These are phyloP conservation scores for Conus ventricosus DNA, from an alignment of 1,140 invertebrate species.

Conservation along the genomic window DNA sequence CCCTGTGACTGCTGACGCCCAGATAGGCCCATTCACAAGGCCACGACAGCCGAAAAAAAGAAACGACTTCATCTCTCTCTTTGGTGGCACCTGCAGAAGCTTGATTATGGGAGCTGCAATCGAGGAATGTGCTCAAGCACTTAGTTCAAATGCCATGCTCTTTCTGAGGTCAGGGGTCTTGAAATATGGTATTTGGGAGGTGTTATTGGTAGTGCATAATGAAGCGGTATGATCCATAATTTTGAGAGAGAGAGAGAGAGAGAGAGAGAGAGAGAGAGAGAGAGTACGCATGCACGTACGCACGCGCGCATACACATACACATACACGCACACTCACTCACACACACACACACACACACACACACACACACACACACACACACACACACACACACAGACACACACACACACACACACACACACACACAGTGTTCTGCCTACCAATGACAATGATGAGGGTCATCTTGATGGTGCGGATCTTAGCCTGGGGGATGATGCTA, in stretches of 20 bases:
- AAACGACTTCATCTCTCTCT: too few relatives aligned
- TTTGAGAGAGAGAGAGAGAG: not conserved
- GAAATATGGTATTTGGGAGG: too few relatives aligned
- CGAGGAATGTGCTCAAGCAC: too few relatives aligned
- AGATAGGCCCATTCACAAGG: too few relatives aligned
- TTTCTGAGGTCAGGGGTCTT: too few relatives aligned
- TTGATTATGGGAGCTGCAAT: too few relatives aligned
- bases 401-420: not conserved
- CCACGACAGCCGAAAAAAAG: too few relatives aligned
- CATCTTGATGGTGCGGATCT: constrained; percentile 98
- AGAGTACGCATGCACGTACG: not conserved
- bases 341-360: not conserved
- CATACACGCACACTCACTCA: not conserved
- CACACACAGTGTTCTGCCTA: constrained; percentile 66
- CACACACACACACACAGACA: not conserved
- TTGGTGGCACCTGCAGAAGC: too few relatives aligned
- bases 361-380: not conserved
- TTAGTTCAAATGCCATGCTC: too few relatives aligned
- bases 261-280: not conserved
- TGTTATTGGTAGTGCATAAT: too few relatives aligned
- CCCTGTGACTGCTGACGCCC: too few relatives aligned
- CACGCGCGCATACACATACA: not conserved
- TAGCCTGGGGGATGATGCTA: constrained; percentile 93
- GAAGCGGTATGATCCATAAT: too few relatives aligned
- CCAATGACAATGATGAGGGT: constrained; percentile 96